Evolutionary conservation across 1,140 invertebrate species (phyloP).

Genomic region (Campoletis sonorensis): DNA sequence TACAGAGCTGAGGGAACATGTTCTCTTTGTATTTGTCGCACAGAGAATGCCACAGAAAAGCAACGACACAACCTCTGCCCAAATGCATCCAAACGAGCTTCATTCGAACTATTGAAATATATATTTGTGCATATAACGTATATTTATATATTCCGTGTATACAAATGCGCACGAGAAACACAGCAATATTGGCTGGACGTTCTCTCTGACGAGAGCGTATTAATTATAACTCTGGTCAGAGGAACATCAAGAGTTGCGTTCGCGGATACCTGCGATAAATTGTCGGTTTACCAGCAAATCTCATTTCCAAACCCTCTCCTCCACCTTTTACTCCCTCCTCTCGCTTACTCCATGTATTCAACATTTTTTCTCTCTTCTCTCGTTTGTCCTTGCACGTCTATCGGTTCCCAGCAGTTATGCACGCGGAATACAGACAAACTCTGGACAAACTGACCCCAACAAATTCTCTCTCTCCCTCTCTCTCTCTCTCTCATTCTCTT

Average conservation of each 20-base stretch:
- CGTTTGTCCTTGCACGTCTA: slow-evolving; percentile 65
- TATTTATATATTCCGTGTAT: slow-evolving; percentile 40
- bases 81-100: neutral
- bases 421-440: slow-evolving; percentile 46
- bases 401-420: slow-evolving; percentile 41
- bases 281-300: slow-evolving; percentile 77
- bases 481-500: slow-evolving; percentile 39
- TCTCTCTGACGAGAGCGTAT: slow-evolving; percentile 72
- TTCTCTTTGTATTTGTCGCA: slow-evolving; percentile 15
- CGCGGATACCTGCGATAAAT: slow-evolving; percentile 75
- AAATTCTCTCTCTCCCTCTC: slow-evolving; percentile 18
- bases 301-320: slow-evolving; percentile 72
- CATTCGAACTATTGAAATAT: neutral
- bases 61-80: neutral
- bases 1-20: neutral
- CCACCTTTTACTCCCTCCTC: slow-evolving; percentile 22
- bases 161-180: neutral
- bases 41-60: neutral
- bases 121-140: slow-evolving; percentile 21
- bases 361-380: slow-evolving; percentile 65
- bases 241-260: slow-evolving; percentile 73
- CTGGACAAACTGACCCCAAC: slow-evolving; percentile 34
- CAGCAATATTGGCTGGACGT: slow-evolving; percentile 27
- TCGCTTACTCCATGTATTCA: neutral
- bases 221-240: slow-evolving; percentile 77